Evolutionary conservation across 2,888 invertebrate species (phyloP).

Genomic region (Drosophila cognata): DNA sequence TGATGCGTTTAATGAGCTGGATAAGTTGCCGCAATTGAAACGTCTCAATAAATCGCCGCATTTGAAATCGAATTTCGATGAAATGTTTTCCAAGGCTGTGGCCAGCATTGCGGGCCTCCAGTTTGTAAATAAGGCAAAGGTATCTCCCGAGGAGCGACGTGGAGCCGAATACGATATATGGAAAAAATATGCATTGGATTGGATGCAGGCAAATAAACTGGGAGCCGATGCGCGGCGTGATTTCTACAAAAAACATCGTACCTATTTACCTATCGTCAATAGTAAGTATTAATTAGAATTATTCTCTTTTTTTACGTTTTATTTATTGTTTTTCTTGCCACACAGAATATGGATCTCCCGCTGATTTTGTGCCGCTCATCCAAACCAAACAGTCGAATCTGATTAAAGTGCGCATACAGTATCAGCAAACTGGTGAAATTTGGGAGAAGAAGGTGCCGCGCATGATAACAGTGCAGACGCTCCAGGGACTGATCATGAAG

Average conservation of each 20-base stretch:
- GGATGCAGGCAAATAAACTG: constrained; percentile 87
- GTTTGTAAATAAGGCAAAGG: constrained; percentile 90
- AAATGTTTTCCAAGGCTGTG: constrained; percentile 91
- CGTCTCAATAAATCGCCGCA: constrained; percentile 81
- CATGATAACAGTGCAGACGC: constrained; percentile 92
- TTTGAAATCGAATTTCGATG: constrained; percentile 86
- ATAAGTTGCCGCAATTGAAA: constrained; percentile 87
- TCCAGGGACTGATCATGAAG: constrained; percentile 92
- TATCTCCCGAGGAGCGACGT: constrained; percentile 89
- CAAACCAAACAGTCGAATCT: constrained; percentile 89
- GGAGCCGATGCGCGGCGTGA: constrained; percentile 84
- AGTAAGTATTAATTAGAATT: constrained; percentile 86
- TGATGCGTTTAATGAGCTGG: constrained; percentile 92
- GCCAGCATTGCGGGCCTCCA: constrained; percentile 92
- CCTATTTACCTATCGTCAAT: constrained; percentile 90
- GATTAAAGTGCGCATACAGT: constrained; percentile 87
- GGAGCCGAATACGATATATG: constrained; percentile 97
- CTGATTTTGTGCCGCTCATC: constrained; percentile 89
- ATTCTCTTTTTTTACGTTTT: background rate
- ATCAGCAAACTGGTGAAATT: constrained; percentile 85
- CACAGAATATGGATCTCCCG: constrained; percentile 93
- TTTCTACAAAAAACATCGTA: constrained; percentile 90
- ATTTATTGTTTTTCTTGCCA: background rate
- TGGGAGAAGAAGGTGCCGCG: constrained; percentile 90
- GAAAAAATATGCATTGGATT: constrained; percentile 91